Base-by-base conservation (phyloP, 2,797 vertebrate species). In the Labeo calbasu region DNA sequence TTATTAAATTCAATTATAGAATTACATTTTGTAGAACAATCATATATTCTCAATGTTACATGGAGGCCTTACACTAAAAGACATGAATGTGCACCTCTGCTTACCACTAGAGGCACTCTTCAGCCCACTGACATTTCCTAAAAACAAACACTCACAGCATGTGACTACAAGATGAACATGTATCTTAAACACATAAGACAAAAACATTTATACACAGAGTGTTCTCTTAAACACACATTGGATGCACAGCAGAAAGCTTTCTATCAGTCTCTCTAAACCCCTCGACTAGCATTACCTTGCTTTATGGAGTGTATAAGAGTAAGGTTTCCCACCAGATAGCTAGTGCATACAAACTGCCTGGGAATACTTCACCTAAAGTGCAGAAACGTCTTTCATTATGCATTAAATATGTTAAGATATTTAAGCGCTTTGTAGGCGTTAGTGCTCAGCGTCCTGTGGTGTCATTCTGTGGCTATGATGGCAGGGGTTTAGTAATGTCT, bases 391-490 rank as follows among this genome's bases (percentile, higher is more conserved):
- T 91, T 94, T 92, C 87, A 94, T 94, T 94, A 95, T 94, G 91
- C 90, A 94, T 94, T 91, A 94, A 93, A 92, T 92, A 93, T 94
- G 90, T 95, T 89, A 94, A 94, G 93, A 95, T 95, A 95, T 94
- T 94, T 93, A 94, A 94, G 94, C 91, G 90, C 91, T 94, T 95
- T 94, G 93, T 95, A 92, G 88, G 92, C 92, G 91, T 93, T 93
- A 93, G 93, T 92, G 92, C 92, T 91, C 88, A 92, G 92, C 92
- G 91, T 91, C 87, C 86, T 92, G 93, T 90, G 82, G 91, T 94
- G 93, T 93, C 93, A 93, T 94, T 93, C 93, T 94, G 92, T 90
- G 90, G 88, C 90, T 92, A 92, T 92, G 93, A 94, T 92, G 91
- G 91, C 91, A 84, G 69, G 93, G 94, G 91, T 94, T 95, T 94